phyloP scores from a whole-genome alignment of 2,113 vertebrate genomes.

The Maccullochella peelii region DNA sequence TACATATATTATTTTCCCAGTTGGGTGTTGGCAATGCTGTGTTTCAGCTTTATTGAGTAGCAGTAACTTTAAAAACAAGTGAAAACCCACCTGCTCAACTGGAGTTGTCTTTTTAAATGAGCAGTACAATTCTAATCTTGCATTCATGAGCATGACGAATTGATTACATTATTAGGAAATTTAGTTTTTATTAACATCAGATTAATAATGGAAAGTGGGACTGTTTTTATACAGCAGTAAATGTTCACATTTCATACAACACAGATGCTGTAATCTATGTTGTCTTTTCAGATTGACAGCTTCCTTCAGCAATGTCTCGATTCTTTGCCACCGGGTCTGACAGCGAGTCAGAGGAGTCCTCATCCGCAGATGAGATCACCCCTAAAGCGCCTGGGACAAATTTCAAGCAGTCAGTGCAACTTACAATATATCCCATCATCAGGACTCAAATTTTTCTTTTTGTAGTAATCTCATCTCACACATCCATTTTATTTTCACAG shows the following conservation, averaged over 20 bases:
- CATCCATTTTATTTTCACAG: conserved; percentile 69
- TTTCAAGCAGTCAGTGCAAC: conserved; percentile 88
- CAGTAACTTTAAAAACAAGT: too few species aligned
- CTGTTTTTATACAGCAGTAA: not conserved
- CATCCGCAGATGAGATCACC: conserved; percentile 88
- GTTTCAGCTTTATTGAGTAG: not conserved
- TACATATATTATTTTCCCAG: not conserved
- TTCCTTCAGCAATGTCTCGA: conserved; percentile 86
- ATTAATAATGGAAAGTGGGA: not conserved
- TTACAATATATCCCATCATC: not conserved
- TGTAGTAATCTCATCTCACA: not conserved
- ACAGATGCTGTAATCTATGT: not conserved
- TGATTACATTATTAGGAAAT: not conserved
- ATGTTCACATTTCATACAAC: not conserved
- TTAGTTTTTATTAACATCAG: not conserved
- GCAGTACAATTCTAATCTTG: not conserved
- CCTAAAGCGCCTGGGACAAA: conserved; percentile 89
- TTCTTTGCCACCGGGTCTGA: conserved; percentile 94
- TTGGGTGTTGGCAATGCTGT: not conserved
- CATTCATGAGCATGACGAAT: not conserved
- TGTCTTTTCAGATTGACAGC: conserved; percentile 57
- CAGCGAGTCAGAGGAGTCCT: conserved; percentile 92
- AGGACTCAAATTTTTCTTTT: not conserved
- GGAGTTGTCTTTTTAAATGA: not conserved
- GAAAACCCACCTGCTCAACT: not conserved